phyloP scores from a whole-genome alignment of 1,140 invertebrate species.

The Zaprionus kolodkinae region DNA sequence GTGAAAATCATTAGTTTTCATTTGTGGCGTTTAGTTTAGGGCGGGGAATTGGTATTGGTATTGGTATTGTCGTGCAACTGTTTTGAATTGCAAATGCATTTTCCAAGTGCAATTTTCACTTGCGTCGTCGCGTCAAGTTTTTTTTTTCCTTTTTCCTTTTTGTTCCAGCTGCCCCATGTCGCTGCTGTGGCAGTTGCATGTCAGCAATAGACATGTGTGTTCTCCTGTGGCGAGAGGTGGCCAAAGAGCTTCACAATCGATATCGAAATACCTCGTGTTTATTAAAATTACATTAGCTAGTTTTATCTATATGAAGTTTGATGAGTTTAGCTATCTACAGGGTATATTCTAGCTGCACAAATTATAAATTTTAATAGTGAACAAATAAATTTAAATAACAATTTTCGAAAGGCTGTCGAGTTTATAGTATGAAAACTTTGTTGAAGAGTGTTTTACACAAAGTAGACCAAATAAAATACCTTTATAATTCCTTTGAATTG shows the following conservation, averaged over 20 bases:
- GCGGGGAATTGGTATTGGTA: slow-evolving; percentile 51
- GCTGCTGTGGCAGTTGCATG: slow-evolving; percentile 69
- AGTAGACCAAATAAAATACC: too few species aligned
- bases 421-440: too few species aligned
- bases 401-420: slow-evolving; percentile 22
- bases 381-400: slow-evolving; percentile 24
- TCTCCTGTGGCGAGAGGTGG: slow-evolving; percentile 25
- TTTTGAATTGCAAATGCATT: slow-evolving; percentile 74
- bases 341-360: too few species aligned
- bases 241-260: slow-evolving; percentile 8
- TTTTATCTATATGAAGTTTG: background rate
- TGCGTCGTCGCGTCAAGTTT: slow-evolving; percentile 46
- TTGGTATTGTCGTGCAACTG: slow-evolving; percentile 68
- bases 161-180: slow-evolving; percentile 23
- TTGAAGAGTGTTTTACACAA: too few species aligned
- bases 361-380: slow-evolving; percentile 3
- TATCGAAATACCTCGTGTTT: slow-evolving; percentile 14
- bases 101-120: slow-evolving; percentile 72
- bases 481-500: too few species aligned
- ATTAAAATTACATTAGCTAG: background rate
- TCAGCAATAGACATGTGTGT: slow-evolving; percentile 45
- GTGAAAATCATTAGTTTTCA: slow-evolving; percentile 80
- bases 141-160: background rate
- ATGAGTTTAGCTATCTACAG: background rate
- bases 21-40: slow-evolving; percentile 73